Conservation (phyloP, 2,888 invertebrate genomes). For the Drosophila pseudotakahashii region DNA sequence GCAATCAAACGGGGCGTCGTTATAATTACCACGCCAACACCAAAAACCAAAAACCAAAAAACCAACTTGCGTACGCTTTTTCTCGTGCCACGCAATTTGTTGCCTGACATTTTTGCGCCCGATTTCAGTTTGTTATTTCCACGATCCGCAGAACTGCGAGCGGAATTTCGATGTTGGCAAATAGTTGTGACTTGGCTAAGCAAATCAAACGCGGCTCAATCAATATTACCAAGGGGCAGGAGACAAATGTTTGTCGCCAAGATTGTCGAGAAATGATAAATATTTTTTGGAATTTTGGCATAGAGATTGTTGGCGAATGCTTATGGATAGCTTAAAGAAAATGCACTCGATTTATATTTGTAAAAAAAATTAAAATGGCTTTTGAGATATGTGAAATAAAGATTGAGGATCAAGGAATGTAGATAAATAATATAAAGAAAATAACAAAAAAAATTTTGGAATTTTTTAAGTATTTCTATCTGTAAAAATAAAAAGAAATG, state of each 20-base stretch:
- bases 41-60: conserved; percentile 34
- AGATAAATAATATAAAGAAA: too few relatives aligned
- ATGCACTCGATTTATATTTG: neutral
- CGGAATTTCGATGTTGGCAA: conserved; percentile 70
- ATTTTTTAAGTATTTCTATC: too few relatives aligned
- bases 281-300: conserved; percentile 14
- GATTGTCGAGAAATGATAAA: conserved; percentile 22
- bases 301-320: conserved; percentile 10
- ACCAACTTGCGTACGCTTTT: conserved; percentile 34
- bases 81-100: conserved; percentile 59
- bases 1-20: conserved; percentile 56
- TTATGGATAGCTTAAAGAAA: neutral
- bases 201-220: conserved; percentile 66
- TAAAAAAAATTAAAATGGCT: too few relatives aligned
- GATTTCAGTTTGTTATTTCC: conserved; percentile 39
- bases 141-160: conserved; percentile 56
- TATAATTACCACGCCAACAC: conserved; percentile 64
- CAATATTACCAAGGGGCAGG: conserved; percentile 49
- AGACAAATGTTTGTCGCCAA: conserved; percentile 32
- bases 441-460: too few relatives aligned
- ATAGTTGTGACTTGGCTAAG: conserved; percentile 49
- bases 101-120: conserved; percentile 55
- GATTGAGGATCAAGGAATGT: too few relatives aligned
- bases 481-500: too few relatives aligned
- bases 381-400: too few relatives aligned